phyloP scores from a whole-genome alignment of 2,113 vertebrate species.

The Ammodramus savannarum region DNA sequence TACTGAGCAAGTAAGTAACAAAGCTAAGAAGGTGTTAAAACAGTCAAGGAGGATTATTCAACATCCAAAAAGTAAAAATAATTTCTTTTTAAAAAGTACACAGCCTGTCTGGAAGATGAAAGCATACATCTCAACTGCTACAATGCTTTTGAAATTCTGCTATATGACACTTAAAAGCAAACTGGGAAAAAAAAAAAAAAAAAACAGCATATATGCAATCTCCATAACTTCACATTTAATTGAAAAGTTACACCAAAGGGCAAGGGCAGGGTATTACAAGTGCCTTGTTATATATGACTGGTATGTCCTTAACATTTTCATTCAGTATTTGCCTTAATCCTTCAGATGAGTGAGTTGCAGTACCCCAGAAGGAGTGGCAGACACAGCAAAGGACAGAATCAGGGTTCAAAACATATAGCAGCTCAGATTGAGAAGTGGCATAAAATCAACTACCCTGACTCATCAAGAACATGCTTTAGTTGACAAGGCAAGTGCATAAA shows the following conservation, averaged over 20 bases:
- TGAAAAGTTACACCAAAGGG: not conserved
- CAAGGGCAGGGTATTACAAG: not conserved
- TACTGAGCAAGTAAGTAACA: not conserved
- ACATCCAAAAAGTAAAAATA: not conserved
- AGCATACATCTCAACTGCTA: not conserved
- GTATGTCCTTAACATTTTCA: not conserved
- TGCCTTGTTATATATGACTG: not conserved
- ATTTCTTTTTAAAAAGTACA: not conserved
- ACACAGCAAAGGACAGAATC: not conserved
- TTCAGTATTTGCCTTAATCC: not conserved
- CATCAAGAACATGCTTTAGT: not conserved
- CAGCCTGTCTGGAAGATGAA: not conserved
- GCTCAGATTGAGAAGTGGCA: not conserved
- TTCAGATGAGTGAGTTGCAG: not conserved
- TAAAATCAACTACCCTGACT: not conserved
- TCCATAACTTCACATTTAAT: not conserved
- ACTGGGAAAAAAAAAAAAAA: not conserved
- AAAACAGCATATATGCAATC: not conserved
- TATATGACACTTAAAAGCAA: not conserved
- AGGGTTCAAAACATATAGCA: not conserved
- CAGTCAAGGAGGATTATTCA: not conserved
- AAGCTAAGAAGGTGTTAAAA: not conserved
- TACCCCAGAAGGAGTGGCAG: not conserved
- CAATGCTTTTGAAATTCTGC: not conserved
- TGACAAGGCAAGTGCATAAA: not conserved